Base-by-base conservation (phyloP, 2,888 invertebrate genomes). In the Macrostomum cliftonense region DNA sequence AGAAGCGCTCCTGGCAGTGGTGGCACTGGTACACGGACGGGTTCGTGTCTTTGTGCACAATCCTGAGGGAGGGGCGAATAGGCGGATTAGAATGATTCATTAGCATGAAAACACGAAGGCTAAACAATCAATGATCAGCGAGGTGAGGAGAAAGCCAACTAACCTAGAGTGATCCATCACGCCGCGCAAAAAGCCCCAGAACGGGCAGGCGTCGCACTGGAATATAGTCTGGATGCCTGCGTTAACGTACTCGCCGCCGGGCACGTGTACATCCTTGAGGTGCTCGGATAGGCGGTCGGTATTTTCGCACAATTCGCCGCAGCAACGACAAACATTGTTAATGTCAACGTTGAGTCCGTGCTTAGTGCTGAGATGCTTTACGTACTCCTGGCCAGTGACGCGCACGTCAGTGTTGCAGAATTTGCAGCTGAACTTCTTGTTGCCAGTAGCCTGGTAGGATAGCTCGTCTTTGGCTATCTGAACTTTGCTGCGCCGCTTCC, bases 321-420 rank as follows among this genome's bases (percentile, higher is more conserved):
- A 50, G 42, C 49, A 43, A 36, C 51, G 11, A 19, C 50, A 50
- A 5, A 51, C 9, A 16, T 37, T 40, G 9, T 40, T 47, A 37
- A 46, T 16, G 12, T 49, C 49, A 12, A 49, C 49, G 17, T 49
- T 37, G 20, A 49, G 14, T 12, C 49, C 49, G 37, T 49, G 49
- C 39, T 49, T 49, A 11, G 39, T 38, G 16, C 20, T 17, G 37
- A 49, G 39, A 16, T 49, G 49, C 16, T 49, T 49, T 12, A 47
- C 20, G 39, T 49, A 49, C 17, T 49, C 49, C 16, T 47, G 14
- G 7, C 49, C 49, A 16, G 49, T 47, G 12, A 49, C 49, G 17
- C 47, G 49, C 2, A 49, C 48, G 37, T 61, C 57, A 7, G 62
- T 61, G 5, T 57, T 56, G 51, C 72, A 72, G 44, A 68, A 60